Percentiles rank a stretch among this genome's conserved stretches.
Evolutionary conservation across 1,140 invertebrate species (phyloP).

Genomic region (Ostrea edulis): DNA sequence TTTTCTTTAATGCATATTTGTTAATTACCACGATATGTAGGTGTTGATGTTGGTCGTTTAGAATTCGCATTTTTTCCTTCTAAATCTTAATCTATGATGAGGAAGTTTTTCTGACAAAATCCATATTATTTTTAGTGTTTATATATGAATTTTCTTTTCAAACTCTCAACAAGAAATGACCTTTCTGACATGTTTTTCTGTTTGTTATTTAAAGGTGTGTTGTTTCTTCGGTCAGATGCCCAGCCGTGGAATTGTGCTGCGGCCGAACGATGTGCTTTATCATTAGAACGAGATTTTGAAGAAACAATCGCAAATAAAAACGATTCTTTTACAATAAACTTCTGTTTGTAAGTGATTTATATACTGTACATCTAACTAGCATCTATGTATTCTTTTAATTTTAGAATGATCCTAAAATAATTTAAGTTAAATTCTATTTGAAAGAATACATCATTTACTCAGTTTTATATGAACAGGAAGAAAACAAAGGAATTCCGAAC

Average conservation of each 20-base stretch:
- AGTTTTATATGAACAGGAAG: not conserved
- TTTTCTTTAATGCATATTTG: not conserved
- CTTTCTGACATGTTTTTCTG: not conserved
- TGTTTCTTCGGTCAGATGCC: not conserved
- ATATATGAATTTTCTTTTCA: too few relatives aligned
- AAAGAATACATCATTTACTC: not conserved
- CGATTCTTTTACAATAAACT: not conserved
- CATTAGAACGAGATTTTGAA: not conserved
- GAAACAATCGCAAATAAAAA: not conserved
- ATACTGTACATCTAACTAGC: not conserved
- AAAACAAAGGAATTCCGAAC: slow-evolving; percentile 28
- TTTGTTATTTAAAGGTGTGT: not conserved
- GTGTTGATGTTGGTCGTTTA: not conserved
- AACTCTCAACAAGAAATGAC: not conserved
- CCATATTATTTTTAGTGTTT: too few relatives aligned
- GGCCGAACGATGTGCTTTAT: not conserved
- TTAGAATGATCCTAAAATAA: not conserved
- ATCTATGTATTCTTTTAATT: too few relatives aligned
- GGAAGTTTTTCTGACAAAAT: not conserved
- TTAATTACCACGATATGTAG: too few relatives aligned
- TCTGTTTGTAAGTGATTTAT: not conserved
- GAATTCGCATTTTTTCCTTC: not conserved
- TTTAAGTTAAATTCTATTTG: not conserved
- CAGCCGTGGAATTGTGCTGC: not conserved
- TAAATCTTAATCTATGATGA: not conserved